Conservation (phyloP, 37 sponge, comb jelly and placozoan genomes). For the Cliona cf. orientalis region DNA sequence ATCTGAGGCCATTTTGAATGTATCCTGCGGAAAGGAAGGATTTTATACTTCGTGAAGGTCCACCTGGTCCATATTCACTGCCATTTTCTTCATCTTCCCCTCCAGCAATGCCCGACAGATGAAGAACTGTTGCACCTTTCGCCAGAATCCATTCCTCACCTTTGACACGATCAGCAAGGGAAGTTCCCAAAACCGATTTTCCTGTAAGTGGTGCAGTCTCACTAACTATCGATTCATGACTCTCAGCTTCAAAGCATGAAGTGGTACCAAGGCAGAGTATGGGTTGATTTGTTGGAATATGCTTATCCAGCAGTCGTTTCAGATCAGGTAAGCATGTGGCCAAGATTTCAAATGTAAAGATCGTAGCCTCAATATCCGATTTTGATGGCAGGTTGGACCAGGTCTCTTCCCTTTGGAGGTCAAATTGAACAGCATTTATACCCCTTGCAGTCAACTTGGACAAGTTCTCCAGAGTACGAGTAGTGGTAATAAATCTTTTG, state of each 20-base stretch:
- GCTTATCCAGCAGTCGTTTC: background rate
- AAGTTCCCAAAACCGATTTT: background rate
- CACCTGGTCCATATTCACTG: background rate
- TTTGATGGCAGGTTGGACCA: constrained; percentile 9
- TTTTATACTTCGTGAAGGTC: constrained; percentile 1
- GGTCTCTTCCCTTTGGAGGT: constrained; percentile 8
- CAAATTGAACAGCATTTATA: constrained; percentile 18
- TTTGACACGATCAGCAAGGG: constrained; percentile 8
- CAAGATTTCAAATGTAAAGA: constrained; percentile 10
- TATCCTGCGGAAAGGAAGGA: constrained; percentile 12
- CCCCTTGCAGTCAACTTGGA: background rate
- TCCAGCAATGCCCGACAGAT: constrained; percentile 10
- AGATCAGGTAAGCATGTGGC: background rate
- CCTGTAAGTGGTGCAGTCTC: constrained; percentile 27
- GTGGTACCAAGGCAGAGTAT: constrained; percentile 4
- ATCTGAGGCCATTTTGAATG: constrained; percentile 6
- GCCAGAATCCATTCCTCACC: constrained; percentile 27
- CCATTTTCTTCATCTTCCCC: constrained; percentile 10
- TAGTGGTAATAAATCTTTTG: background rate
- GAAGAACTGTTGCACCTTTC: constrained; percentile 14
- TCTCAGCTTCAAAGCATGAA: background rate
- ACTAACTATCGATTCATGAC: background rate
- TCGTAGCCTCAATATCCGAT: constrained; percentile 4
- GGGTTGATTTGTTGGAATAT: background rate
- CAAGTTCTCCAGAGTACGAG: constrained; percentile 1